A percentile compares a stretch with the other conserved stretches of the same genome.
phyloP scores from a whole-genome alignment of 2,797 vertebrate species.

The Trematocara caparti region DNA sequence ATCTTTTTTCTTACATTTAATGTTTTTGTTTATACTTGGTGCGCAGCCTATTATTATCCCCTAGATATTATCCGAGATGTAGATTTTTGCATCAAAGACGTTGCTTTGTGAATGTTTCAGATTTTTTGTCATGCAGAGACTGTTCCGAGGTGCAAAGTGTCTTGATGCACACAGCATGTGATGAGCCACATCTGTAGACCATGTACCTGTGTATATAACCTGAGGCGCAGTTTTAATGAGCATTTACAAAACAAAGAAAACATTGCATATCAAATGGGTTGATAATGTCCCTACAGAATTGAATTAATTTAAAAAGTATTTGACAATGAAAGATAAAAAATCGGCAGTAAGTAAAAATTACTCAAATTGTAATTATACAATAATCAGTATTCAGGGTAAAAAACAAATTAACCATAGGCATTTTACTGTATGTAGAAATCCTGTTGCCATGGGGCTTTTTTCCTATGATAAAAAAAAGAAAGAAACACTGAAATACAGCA shows the following conservation, averaged over 20 bases:
- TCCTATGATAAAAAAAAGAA: not conserved
- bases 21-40: slow-evolving; percentile 6
- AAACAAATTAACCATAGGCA: slow-evolving; percentile 22
- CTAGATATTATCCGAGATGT: slow-evolving; percentile 3
- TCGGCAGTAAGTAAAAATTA: slow-evolving; percentile 15
- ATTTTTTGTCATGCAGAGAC: slow-evolving; percentile 17
- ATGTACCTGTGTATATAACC: slow-evolving; percentile 57
- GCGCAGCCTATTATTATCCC: slow-evolving; percentile 4
- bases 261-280: slow-evolving; percentile 45
- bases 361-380: slow-evolving; percentile 35
- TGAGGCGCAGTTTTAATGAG: slow-evolving; percentile 68
- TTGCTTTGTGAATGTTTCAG: slow-evolving; percentile 2
- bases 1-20: not conserved
- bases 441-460: slow-evolving; percentile 7
- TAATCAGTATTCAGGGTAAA: slow-evolving; percentile 39
- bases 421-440: not conserved
- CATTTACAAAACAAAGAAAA: slow-evolving; percentile 62
- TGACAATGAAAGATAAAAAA: slow-evolving; percentile 55
- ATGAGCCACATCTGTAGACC: slow-evolving; percentile 42
- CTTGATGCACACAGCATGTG: slow-evolving; percentile 29
- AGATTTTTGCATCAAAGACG: slow-evolving; percentile 29
- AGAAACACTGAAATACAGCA: not conserved
- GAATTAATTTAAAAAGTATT: slow-evolving; percentile 43
- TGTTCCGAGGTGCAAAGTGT: slow-evolving; percentile 32
- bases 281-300: slow-evolving; percentile 45